Base-by-base conservation (phyloP, 2,888 invertebrate genomes). In the Ypsolopha scabrella region DNA sequence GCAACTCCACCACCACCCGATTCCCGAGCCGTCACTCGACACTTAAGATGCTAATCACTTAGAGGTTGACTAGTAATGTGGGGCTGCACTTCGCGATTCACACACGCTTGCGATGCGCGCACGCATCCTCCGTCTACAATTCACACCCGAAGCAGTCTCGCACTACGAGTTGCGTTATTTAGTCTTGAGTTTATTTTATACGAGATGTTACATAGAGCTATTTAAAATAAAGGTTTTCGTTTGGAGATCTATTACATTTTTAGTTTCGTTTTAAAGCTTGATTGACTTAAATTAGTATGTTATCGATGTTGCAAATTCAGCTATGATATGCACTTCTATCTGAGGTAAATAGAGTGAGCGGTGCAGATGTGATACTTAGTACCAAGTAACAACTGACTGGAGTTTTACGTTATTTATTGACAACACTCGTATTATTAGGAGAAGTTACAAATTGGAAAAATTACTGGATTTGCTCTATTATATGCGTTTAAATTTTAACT, bases 71-170 rank as follows among this genome's bases (percentile, higher is more conserved):
- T 75, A 72, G 68, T 72, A 68, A 64, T 72, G 75, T 67, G 70
- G 70, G 70, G 72, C 72, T 77, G 78, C 80, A 76, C 76, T 75
- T 77, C 71, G n/a, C n/a, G 63, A 64, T 72, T 70, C 68, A 74
- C 70, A 67, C 69, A 64, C 57, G 54, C 63, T 62, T 52, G 46
- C 24, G 37, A 46, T 50, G 52, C 51, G 51, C 41, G 50, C 53
- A 41, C 48, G 52, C 51, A 58, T 56, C 55, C 60, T 53, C 54
- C 58, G 57, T 58, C 52, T 54, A 48, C 54, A 48, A 41, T 47
- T 50, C 48, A 48, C 52, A 49, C 46, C 57, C 55, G 59, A 61
- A 64, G 61, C 57, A 54, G 56, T 62, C 61, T 61, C 58, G 55
- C 57, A 60, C 60, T 59, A 60, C 58, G 57, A 58, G 60, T 63